Evolutionary conservation across 1,140 invertebrate genomes (phyloP).

Genomic region (Papilio xuthus): DNA sequence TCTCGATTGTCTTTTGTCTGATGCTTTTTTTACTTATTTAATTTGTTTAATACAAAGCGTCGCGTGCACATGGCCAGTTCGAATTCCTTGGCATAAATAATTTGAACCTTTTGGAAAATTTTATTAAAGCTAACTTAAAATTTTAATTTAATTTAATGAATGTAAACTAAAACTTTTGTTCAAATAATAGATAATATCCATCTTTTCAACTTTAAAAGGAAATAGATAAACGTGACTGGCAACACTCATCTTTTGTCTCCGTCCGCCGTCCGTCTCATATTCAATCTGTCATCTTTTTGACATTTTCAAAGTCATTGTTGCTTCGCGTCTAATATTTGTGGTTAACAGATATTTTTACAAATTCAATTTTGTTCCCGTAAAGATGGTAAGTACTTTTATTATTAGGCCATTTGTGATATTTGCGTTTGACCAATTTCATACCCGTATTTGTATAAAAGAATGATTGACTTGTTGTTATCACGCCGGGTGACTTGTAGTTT

Average conservation of each 20-base stretch:
- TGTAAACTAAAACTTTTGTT: too few species aligned
- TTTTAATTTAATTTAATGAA: too few species aligned
- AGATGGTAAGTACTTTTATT: conserved; percentile 31
- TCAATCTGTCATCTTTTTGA: conserved; percentile 29
- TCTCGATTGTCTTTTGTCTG: too few species aligned
- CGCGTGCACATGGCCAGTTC: too few species aligned
- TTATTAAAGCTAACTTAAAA: too few species aligned
- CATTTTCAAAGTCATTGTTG: conserved; percentile 44
- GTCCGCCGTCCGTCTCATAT: background rate
- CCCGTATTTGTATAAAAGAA: background rate
- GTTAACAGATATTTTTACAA: conserved; percentile 1
- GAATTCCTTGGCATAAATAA: too few species aligned
- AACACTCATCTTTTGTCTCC: background rate
- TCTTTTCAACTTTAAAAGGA: too few species aligned
- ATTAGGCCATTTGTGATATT: conserved; percentile 16
- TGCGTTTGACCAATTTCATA: background rate
- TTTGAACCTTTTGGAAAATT: too few species aligned
- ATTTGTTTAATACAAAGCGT: too few species aligned
- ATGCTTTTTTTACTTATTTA: too few species aligned
- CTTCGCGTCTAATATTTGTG: conserved; percentile 18
- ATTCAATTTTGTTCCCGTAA: background rate
- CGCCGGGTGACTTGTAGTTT: conserved; percentile 30
- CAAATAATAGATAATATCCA: too few species aligned
- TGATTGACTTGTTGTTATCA: background rate
- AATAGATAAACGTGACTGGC: background rate